phyloP scores from a whole-genome alignment of 92 coral and sea anemone species.

The Epizoanthus fatuus region DNA sequence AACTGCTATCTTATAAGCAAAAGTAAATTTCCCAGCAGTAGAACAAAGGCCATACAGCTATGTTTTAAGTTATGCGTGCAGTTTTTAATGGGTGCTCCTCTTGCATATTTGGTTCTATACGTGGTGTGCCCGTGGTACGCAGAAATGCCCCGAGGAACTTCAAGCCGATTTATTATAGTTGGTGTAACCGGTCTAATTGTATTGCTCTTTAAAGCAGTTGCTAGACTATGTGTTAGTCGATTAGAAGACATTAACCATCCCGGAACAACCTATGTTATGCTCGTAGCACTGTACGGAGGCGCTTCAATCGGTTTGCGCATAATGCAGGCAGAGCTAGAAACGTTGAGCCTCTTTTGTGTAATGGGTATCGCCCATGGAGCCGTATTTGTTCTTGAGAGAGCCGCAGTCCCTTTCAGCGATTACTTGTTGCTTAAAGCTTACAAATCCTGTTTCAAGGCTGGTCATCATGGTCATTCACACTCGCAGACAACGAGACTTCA shows the following conservation, averaged over 20 bases:
- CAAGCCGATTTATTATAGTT: background rate
- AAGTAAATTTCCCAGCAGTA: too few relatives aligned
- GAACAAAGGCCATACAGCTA: too few relatives aligned
- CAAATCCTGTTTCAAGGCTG: background rate
- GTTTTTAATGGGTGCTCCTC: too few relatives aligned
- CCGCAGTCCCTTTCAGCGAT: conserved; percentile 10
- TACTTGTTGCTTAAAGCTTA: background rate
- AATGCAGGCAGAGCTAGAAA: conserved; percentile 51
- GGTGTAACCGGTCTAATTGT: conserved; percentile 2
- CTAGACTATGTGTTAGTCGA: conserved; percentile 9
- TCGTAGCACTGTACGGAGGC: conserved; percentile 24
- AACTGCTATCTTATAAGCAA: too few relatives aligned
- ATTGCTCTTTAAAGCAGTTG: conserved; percentile 7
- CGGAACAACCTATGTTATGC: conserved; percentile 24
- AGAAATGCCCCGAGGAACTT: background rate
- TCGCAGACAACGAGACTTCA: too few relatives aligned
- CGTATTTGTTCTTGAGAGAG: conserved; percentile 13
- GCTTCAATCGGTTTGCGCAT: conserved; percentile 15
- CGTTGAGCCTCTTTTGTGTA: conserved; percentile 18
- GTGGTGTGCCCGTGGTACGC: conserved; percentile 31
- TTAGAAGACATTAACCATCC: conserved; percentile 36
- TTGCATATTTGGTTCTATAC: background rate
- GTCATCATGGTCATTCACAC: too few relatives aligned
- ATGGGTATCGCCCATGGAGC: conserved; percentile 39
- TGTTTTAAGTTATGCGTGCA: too few relatives aligned